These are phyloP conservation scores for Meteorus cinctellus DNA, from an alignment of 2,888 invertebrate species.

Conservation along the genomic window DNA sequence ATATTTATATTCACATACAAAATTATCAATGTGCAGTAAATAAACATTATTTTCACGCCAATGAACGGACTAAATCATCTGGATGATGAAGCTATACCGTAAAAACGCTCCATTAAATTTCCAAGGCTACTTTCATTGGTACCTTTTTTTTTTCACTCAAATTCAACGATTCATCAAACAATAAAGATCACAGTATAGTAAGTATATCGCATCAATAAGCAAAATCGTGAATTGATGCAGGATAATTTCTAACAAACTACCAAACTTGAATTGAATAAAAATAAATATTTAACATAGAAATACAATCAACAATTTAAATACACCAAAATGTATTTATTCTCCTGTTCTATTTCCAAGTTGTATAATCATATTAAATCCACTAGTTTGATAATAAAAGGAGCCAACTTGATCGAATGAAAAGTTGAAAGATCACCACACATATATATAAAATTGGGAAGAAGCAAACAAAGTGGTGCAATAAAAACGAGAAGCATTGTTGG, in stretches of 20 bases:
- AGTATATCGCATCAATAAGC: conserved; percentile 55
- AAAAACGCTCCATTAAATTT: conserved; percentile 61
- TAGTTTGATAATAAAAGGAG: background rate
- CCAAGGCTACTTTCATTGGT: conserved; percentile 53
- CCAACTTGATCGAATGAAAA: background rate
- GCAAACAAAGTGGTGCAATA: conserved; percentile 52
- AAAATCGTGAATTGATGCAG: conserved; percentile 65
- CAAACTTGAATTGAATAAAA: background rate
- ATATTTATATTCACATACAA: background rate
- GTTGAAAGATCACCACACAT: background rate
- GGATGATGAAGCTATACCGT: conserved; percentile 60
- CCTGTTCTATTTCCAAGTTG: background rate
- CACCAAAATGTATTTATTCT: conserved; percentile 17
- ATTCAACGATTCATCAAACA: conserved; percentile 58
- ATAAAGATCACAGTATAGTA: conserved; percentile 54
- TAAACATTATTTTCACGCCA: conserved; percentile 52
- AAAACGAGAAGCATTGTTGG: conserved; percentile 41
- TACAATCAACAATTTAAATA: background rate
- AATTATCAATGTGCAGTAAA: background rate
- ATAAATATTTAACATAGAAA: background rate
- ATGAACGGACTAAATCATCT: conserved; percentile 61
- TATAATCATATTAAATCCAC: background rate
- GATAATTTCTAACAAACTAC: conserved; percentile 54
- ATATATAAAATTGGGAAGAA: background rate
- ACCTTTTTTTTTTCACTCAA: background rate